phyloP scores from a whole-genome alignment of 2,113 vertebrate genomes.

The Myrmecophaga tridactyla region DNA sequence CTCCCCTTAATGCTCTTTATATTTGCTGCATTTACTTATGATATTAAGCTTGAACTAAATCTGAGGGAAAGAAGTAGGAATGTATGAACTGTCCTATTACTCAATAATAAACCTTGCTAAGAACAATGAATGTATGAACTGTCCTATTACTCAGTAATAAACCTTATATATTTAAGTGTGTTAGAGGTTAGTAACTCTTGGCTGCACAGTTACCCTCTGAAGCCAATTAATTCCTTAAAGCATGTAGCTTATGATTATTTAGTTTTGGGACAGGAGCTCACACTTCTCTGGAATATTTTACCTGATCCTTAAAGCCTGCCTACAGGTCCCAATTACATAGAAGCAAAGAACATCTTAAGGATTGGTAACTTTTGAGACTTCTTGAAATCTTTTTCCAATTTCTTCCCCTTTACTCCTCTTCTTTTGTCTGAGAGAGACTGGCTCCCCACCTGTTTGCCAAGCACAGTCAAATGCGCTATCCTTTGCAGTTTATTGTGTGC shows the following conservation, averaged over 20 bases:
- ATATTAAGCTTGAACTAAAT: not conserved
- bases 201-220: not conserved
- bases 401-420: not conserved
- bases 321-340: not conserved
- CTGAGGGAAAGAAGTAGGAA: not conserved
- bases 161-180: not conserved
- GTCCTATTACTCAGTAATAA: too few species aligned
- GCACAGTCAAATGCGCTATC: not conserved
- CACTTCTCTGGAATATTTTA: not conserved
- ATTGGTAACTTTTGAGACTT: not conserved
- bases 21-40: not conserved
- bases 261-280: not conserved
- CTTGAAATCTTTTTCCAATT: not conserved
- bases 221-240: not conserved
- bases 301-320: not conserved
- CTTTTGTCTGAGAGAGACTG: not conserved
- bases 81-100: not conserved
- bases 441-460: conserved; percentile 6
- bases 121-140: too few species aligned
- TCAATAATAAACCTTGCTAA: not conserved
- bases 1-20: not conserved
- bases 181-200: not conserved
- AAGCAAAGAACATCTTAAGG: not conserved
- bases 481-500: not conserved
- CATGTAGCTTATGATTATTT: not conserved